phyloP scores from a whole-genome alignment of 2,797 vertebrate species.

The Echiichthys vipera region DNA sequence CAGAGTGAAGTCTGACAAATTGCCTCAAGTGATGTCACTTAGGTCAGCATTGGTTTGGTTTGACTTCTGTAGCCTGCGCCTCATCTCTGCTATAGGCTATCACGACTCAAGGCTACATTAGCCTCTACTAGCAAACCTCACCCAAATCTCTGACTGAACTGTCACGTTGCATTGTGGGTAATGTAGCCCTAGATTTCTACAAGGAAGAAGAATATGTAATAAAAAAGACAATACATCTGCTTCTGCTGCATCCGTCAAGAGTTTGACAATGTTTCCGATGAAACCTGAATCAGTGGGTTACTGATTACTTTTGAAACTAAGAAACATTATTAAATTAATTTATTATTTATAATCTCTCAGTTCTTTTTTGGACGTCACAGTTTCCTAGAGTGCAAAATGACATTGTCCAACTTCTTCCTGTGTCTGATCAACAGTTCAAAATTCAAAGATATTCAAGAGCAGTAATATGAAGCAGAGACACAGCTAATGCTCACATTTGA shows the following conservation, averaged over 20 bases:
- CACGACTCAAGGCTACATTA: not conserved
- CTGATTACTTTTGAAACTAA: not conserved
- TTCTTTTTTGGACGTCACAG: not conserved
- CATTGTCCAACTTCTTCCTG: not conserved
- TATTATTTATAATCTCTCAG: not conserved
- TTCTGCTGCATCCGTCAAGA: not conserved
- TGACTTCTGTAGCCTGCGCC: too few species aligned
- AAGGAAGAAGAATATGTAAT: too few species aligned
- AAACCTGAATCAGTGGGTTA: not conserved
- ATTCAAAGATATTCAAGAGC: not conserved
- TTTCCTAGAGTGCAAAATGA: not conserved
- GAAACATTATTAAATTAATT: not conserved
- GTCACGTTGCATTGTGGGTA: constrained; percentile 3
- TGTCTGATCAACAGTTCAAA: too few species aligned
- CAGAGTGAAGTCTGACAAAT: too few species aligned
- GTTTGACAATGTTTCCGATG: too few species aligned
- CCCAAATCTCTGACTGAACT: not conserved
- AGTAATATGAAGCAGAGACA: too few species aligned
- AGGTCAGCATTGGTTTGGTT: too few species aligned
- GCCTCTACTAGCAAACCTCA: not conserved
- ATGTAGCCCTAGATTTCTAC: not conserved
- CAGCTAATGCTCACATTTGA: too few species aligned
- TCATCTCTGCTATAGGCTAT: not conserved
- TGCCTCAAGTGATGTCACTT: too few species aligned
- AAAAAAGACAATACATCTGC: not conserved